Conservation (phyloP, 2,113 vertebrate species). For the Leuciscus idus region DNA sequence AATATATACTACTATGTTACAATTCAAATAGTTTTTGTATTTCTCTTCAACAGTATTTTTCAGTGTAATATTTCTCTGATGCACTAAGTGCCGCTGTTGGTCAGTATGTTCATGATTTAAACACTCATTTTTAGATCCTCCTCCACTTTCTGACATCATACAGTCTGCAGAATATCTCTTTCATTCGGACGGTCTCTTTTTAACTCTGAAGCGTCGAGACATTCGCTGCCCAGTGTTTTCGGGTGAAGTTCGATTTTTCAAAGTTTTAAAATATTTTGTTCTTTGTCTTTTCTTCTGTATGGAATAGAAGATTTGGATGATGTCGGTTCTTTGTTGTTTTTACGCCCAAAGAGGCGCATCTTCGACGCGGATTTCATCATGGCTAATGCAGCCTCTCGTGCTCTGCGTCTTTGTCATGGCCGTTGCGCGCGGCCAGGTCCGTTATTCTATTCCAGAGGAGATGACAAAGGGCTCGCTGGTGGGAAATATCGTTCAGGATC, state of each 20-base stretch:
- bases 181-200: background rate
- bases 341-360: background rate
- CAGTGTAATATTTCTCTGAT: conserved; percentile 71
- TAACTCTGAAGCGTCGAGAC: background rate
- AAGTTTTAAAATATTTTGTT: background rate
- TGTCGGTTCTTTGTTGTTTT: background rate
- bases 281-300: background rate
- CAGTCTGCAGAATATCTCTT: conserved; percentile 5
- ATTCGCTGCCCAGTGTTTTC: background rate
- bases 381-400: conserved; percentile 37
- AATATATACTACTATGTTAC: background rate
- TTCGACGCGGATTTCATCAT: background rate
- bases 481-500: conserved; percentile 50
- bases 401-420: conserved; percentile 40
- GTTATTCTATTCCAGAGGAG: conserved; percentile 51
- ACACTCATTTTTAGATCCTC: background rate
- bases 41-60: background rate
- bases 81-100: conserved; percentile 88
- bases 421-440: conserved; percentile 40
- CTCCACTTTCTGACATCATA: conserved; percentile 26
- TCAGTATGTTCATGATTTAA: conserved; percentile 64
- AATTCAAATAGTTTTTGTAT: background rate
- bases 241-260: background rate
- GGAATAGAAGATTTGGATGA: background rate
- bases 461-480: conserved; percentile 47